Evolutionary conservation across 2,888 invertebrate species (phyloP), one percentile per base, ranked within the genome.

Genomic region (Athalia circularis): DNA sequence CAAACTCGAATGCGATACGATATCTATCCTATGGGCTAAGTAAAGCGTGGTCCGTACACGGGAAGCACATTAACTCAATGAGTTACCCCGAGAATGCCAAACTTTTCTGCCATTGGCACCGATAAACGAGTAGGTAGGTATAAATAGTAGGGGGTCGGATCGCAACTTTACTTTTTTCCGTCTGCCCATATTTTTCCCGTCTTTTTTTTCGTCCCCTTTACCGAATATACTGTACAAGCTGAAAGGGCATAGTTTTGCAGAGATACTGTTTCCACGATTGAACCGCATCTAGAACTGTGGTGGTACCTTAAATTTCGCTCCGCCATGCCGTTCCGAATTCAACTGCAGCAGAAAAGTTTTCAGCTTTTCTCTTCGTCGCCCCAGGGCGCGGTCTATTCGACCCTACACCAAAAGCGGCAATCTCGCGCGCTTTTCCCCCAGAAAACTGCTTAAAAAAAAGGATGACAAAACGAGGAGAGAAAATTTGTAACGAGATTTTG

Each of bases 31-130:
- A 29, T 29, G 29, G 72, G 52, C 57, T 59, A 57, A 72, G 72
- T 72, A 72, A 72, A 72, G 72, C 72, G 72, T 72, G 72, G 47
- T 59, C 57, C 45, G 52, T 4, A 72, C 72, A 72, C 72, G 72
- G 57, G 59, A 72, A 72, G 72, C 72, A 59, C 72, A 72, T 72
- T 72, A 72, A 59, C 72, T 72, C 59, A 72, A 72, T 72, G 59
- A 72, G 72, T 72, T 72, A 72, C 15, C 15, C 72, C 29, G 29
- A 29, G 72, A 57, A 72, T 59, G 72, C 72, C 72, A 29, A 72
- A 72, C 72, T 72, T 72, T 72, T 72, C 43, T 9, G 47, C 72
- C 57, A 47, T 72, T 59, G 72, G 59, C 15, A 72, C 57, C 72
- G 59, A 72, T 57, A 47, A 59, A 72, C 57, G 72, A 57, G 29